Conservation (phyloP, 2,888 invertebrate species). For the Rhingia rostrata region DNA sequence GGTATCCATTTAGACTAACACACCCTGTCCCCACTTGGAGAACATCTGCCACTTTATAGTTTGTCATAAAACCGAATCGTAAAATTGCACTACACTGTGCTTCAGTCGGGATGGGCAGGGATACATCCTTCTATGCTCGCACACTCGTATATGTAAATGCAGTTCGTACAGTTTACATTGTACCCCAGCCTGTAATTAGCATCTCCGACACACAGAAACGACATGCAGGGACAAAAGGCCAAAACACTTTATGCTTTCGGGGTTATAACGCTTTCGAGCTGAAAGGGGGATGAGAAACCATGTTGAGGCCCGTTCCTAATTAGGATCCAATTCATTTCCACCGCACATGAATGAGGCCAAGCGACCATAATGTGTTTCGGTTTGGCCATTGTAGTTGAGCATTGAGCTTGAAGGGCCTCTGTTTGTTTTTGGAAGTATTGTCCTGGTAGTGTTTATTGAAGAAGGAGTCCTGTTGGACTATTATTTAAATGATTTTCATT, state of each 20-base stretch:
- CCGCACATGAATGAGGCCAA: constrained; percentile 72
- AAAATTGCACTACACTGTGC: constrained; percentile 67
- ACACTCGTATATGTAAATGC: constrained; percentile 53
- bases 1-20: constrained; percentile 46
- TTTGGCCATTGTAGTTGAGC: constrained; percentile 65
- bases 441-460: constrained; percentile 29
- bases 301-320: constrained; percentile 71
- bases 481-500: constrained; percentile 71
- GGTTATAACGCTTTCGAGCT: constrained; percentile 41
- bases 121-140: constrained; percentile 26
- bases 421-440: constrained; percentile 42
- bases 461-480: constrained; percentile 33
- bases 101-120: constrained; percentile 4
- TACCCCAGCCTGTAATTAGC: constrained; percentile 67
- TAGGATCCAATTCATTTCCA: constrained; percentile 74
- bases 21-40: neutral
- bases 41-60: constrained; percentile 72
- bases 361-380: constrained; percentile 71
- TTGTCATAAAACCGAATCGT: constrained; percentile 73
- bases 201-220: constrained; percentile 26
- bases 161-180: constrained; percentile 62
- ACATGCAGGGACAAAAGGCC: constrained; percentile 69
- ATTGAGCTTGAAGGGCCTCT: constrained; percentile 51
- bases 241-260: constrained; percentile 61
- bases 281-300: constrained; percentile 32